These are phyloP conservation scores for Capitella teleta DNA, from an alignment of 1,140 invertebrate species.

Conservation along the genomic window DNA sequence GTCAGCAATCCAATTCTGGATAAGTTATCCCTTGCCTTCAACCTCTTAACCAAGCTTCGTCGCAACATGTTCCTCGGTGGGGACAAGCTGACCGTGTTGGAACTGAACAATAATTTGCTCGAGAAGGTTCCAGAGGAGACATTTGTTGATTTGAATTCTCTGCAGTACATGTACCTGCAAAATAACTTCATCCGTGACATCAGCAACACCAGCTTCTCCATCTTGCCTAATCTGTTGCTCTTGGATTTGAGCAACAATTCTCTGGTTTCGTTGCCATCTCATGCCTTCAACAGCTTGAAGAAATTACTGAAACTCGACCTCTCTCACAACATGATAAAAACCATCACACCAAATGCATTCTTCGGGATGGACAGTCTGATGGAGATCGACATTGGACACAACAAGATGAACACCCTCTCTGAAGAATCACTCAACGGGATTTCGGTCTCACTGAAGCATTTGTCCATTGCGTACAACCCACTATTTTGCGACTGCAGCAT, in stretches of 20 bases:
- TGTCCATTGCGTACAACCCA: background rate
- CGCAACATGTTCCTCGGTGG: background rate
- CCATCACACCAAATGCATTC: background rate
- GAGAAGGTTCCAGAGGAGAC: background rate
- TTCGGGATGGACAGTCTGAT: background rate
- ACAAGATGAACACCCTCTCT: background rate
- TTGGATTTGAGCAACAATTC: background rate
- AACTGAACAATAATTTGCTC: constrained; percentile 4
- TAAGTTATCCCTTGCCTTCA: background rate
- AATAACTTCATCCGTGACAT: constrained; percentile 3
- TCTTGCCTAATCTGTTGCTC: background rate
- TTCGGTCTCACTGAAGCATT: background rate
- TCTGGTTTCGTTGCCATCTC: background rate
- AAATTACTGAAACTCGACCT: background rate
- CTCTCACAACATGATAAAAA: background rate
- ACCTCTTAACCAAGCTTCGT: background rate
- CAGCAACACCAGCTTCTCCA: background rate
- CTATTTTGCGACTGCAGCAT: constrained; percentile 1
- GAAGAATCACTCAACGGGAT: background rate
- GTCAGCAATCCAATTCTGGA: background rate
- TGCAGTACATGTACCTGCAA: constrained; percentile 1
- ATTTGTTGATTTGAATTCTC: constrained; percentile 3
- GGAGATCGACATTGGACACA: background rate
- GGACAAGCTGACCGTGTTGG: background rate
- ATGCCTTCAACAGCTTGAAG: background rate